phyloP scores from a whole-genome alignment of 2,113 vertebrate genomes.

The Apteryx mantelli region DNA sequence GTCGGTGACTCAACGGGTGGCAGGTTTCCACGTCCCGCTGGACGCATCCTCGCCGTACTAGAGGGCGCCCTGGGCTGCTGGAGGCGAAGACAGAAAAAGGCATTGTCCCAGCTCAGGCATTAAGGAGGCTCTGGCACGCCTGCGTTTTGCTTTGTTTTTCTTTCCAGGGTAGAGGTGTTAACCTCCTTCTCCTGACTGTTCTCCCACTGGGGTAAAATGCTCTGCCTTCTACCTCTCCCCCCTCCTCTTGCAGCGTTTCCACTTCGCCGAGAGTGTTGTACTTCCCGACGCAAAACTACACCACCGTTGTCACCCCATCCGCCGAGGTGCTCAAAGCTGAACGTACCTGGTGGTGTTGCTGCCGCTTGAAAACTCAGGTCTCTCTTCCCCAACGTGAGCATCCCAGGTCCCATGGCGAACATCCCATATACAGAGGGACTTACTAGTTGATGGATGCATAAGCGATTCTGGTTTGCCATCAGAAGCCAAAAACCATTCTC shows the following conservation, averaged over 20 bases:
- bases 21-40: not conserved
- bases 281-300: rapidly evolving
- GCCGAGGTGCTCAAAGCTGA: rapidly evolving
- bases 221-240: not conserved
- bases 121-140: not conserved
- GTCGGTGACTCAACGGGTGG: constrained; percentile 3
- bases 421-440: not conserved
- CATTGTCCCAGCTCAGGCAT: not conserved
- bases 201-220: not conserved
- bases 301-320: rapidly evolving
- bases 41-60: not conserved
- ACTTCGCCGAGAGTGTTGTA: rapidly evolving
- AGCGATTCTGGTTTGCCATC: not conserved
- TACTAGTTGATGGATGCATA: rapidly evolving
- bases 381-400: not conserved
- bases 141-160: not conserved
- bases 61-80: not conserved
- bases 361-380: not conserved
- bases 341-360: rapidly evolving
- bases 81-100: not conserved
- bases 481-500: not conserved
- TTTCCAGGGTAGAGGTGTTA: constrained; percentile 15
- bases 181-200: not conserved
- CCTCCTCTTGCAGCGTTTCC: not conserved
- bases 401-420: not conserved